Evolutionary conservation across 1,140 invertebrate species (phyloP).

Genomic region (Caligus rogercresseyi): DNA sequence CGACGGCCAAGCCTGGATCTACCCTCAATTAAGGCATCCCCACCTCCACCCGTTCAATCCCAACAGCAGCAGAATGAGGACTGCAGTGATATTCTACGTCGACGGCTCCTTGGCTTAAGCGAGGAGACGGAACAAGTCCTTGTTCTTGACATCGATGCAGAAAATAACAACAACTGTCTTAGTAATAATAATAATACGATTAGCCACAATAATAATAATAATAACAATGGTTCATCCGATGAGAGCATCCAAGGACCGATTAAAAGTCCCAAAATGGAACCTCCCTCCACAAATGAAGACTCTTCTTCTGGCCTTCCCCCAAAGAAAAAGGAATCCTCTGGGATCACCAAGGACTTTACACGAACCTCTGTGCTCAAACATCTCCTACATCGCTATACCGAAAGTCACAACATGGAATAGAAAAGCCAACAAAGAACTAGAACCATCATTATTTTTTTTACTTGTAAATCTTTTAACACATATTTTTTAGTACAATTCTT

Average conservation of each 20-base stretch:
- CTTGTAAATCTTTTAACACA: too few species aligned
- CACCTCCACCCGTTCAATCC: background rate
- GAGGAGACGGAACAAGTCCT: background rate
- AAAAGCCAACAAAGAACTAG: too few species aligned
- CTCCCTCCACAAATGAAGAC: background rate
- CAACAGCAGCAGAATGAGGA: background rate
- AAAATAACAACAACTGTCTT: slow-evolving; percentile 1
- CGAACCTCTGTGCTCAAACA: slow-evolving; percentile 17
- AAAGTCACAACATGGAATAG: background rate
- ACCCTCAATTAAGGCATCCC: background rate
- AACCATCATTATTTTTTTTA: too few species aligned
- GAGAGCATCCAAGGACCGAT: too few species aligned
- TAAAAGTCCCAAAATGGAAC: too few species aligned
- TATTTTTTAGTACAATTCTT: too few species aligned
- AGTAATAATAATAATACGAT: background rate
- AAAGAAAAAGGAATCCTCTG: background rate
- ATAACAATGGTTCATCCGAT: background rate
- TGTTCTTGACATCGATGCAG: background rate
- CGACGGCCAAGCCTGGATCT: background rate
- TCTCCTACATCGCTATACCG: slow-evolving; percentile 13
- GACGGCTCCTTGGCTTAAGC: slow-evolving; percentile 1
- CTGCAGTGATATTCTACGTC: slow-evolving; percentile 4
- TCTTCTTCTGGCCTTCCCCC: background rate
- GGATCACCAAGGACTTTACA: background rate
- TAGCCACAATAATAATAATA: background rate